Evolutionary conservation across 2,113 vertebrate genomes (phyloP).

Genomic region (Brevimyrus niger): DNA sequence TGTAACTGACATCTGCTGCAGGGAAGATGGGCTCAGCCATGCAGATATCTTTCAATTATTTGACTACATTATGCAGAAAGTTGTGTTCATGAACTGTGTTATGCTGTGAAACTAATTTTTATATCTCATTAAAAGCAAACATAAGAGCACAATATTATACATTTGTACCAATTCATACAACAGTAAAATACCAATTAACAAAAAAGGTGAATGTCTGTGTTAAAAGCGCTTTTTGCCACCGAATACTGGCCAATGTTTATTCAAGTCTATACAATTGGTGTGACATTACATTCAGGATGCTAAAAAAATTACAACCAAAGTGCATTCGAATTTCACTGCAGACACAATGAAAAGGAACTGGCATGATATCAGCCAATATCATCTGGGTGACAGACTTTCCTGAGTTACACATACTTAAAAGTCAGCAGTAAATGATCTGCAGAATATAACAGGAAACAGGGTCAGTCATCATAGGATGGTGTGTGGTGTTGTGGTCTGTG

Average conservation of each 20-base stretch:
- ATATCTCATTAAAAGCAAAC: neutral
- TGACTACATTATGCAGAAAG: neutral
- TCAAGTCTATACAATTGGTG: slow-evolving; percentile 4
- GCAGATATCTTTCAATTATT: neutral
- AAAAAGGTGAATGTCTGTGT: neutral
- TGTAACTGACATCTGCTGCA: neutral
- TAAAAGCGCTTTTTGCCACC: neutral
- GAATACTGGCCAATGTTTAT: slow-evolving; percentile 18
- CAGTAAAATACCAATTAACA: neutral
- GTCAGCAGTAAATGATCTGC: neutral
- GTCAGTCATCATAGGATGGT: neutral
- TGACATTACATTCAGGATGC: neutral
- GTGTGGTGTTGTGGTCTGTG: neutral
- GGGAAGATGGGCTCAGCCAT: neutral
- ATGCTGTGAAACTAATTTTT: neutral
- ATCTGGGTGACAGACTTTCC: neutral
- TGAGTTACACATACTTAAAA: neutral
- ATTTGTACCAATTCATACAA: neutral
- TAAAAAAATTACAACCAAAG: neutral
- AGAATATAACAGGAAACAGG: neutral
- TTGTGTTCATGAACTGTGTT: neutral
- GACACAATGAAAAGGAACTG: neutral
- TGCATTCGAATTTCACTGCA: neutral
- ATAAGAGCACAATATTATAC: neutral
- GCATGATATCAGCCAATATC: neutral